phyloP scores from a whole-genome alignment of 1,140 invertebrate genomes.

The Chrysomallon squamiferum region DNA sequence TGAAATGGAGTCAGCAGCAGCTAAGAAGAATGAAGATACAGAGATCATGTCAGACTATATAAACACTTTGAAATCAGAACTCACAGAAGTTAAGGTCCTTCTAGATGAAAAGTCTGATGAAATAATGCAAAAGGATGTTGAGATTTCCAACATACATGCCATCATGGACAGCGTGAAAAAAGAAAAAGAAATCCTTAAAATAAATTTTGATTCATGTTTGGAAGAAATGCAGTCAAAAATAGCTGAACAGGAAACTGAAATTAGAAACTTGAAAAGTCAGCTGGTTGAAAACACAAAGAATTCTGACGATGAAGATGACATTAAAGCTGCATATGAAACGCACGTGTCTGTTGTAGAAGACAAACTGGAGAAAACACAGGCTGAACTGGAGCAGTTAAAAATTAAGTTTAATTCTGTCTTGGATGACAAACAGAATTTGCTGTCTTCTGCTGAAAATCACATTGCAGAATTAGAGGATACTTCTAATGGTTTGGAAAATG shows the following conservation, averaged over 20 bases:
- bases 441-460: constrained; percentile 14
- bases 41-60: too few relatives aligned
- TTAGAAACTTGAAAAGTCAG: constrained; percentile 13
- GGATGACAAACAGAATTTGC: constrained; percentile 11
- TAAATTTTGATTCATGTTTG: constrained; percentile 33
- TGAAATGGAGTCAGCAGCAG: too few relatives aligned
- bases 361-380: constrained; percentile 17
- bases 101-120: too few relatives aligned
- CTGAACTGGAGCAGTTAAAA: constrained; percentile 19
- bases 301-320: constrained; percentile 20
- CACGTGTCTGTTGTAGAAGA: constrained; percentile 28
- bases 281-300: constrained; percentile 16
- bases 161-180: background rate
- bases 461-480: constrained; percentile 23
- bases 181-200: constrained; percentile 26
- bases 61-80: too few relatives aligned
- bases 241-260: constrained; percentile 16
- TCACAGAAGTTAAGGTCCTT: too few relatives aligned
- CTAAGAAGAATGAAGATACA: too few relatives aligned
- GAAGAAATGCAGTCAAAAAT: constrained; percentile 25
- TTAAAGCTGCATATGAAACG: constrained; percentile 27
- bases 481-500: constrained; percentile 15
- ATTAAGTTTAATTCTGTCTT: constrained; percentile 7
- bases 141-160: too few relatives aligned
- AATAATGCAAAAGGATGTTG: too few relatives aligned